A percentile compares a stretch with the other conserved stretches of the same genome.
These are phyloP conservation scores for Aricia artaxerxes DNA, from an alignment of 2,888 invertebrate genomes.

Conservation along the genomic window DNA sequence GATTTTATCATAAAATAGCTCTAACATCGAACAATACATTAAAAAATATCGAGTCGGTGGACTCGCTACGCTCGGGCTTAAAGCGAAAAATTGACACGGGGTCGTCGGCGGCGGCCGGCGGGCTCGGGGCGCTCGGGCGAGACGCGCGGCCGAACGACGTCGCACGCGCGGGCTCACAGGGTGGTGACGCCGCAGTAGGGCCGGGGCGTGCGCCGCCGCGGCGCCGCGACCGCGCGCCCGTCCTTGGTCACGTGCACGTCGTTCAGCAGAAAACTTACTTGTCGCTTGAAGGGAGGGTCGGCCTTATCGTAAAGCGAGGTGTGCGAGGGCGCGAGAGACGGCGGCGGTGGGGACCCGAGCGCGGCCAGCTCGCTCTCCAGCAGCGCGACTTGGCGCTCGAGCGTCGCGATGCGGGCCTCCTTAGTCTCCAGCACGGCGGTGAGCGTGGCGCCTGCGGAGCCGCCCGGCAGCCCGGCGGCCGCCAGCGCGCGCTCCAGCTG, in stretches of 20 bases:
- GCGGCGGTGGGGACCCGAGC: slow-evolving; percentile 75
- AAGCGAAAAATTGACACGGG: slow-evolving; percentile 77
- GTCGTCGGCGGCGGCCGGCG: slow-evolving; percentile 52
- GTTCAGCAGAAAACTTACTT: slow-evolving; percentile 92
- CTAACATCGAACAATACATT: slow-evolving; percentile 77
- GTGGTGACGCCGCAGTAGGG: slow-evolving; percentile 44
- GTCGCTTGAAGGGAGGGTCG: slow-evolving; percentile 86
- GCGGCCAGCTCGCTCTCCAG: slow-evolving; percentile 87
- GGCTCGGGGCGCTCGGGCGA: slow-evolving; percentile 37
- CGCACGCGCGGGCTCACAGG: slow-evolving; percentile 33
- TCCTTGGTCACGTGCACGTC: slow-evolving; percentile 89
- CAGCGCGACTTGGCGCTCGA: slow-evolving; percentile 91
- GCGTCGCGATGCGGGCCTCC: slow-evolving; percentile 92
- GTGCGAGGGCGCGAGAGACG: slow-evolving; percentile 78
- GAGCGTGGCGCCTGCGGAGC: slow-evolving; percentile 83
- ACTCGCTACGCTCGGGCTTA: slow-evolving; percentile 72
- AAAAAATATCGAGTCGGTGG: slow-evolving; percentile 74
- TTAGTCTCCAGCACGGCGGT: slow-evolving; percentile 90
- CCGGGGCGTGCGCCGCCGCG: slow-evolving; percentile 50
- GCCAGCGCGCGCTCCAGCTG: slow-evolving; percentile 87
- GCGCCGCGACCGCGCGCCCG: slow-evolving; percentile 78
- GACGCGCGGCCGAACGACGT: slow-evolving; percentile 24
- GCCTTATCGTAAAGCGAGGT: slow-evolving; percentile 83
- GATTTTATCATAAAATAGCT: slow-evolving; percentile 76
- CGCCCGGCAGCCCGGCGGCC: slow-evolving; percentile 82